Percentiles rank a stretch among this genome's conserved stretches.
Evolutionary conservation across 2,797 vertebrate genomes (phyloP).

Genomic region (Lycodopsis pacificus): DNA sequence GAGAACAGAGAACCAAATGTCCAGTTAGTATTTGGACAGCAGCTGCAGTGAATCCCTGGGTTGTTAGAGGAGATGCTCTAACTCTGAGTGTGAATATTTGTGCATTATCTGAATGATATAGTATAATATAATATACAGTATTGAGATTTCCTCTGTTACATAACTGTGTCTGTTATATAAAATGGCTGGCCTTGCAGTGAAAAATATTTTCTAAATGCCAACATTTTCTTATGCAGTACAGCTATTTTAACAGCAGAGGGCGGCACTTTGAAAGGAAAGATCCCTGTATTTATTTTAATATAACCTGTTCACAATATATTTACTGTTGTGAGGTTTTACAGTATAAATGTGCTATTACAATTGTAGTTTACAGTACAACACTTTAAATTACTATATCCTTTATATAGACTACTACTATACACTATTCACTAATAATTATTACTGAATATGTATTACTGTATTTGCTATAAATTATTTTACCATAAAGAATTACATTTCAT

Average conservation of each 20-base stretch:
- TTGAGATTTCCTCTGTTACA: conserved; percentile 12
- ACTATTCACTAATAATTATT: neutral
- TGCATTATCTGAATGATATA: neutral
- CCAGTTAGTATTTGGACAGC: conserved; percentile 17
- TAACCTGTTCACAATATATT: neutral
- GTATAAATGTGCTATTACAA: neutral
- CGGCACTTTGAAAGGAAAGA: conserved; percentile 57
- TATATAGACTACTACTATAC: neutral
- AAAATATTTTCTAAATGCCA: neutral
- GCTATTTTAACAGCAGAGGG: conserved; percentile 65
- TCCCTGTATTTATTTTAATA: no score
- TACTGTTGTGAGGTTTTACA: neutral
- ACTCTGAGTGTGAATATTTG: neutral
- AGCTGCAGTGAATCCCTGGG: conserved; percentile 1
- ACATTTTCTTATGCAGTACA: conserved; percentile 12
- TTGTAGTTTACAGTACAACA: neutral
- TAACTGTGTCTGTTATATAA: conserved; percentile 49
- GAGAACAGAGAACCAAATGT: conserved; percentile 4
- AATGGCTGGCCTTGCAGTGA: conserved; percentile 15
- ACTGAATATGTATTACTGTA: neutral
- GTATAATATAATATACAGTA: neutral
- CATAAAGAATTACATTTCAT: neutral
- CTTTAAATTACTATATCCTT: neutral
- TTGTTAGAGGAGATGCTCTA: neutral
- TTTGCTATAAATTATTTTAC: neutral